Evolutionary conservation across 2,888 invertebrate species (phyloP).

Genomic region (Drosophila borborema): DNA sequence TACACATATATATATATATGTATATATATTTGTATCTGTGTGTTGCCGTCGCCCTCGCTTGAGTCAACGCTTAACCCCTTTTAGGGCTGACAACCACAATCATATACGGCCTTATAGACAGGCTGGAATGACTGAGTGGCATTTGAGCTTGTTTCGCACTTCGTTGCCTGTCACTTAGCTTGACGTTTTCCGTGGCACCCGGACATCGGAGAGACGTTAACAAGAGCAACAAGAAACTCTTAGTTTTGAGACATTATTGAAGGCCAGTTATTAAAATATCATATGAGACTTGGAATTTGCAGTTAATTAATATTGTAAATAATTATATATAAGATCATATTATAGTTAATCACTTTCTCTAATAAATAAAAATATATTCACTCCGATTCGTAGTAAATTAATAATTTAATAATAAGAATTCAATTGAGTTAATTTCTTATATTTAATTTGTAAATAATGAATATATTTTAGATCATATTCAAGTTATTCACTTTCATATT

Average conservation of each 20-base stretch:
- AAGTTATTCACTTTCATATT: too few species aligned
- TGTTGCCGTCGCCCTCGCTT: conserved; percentile 2
- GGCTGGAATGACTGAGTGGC: conserved; percentile 57
- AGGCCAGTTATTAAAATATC: background rate
- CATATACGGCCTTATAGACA: conserved; percentile 11
- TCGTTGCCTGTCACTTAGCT: conserved; percentile 42
- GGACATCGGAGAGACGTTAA: conserved; percentile 10
- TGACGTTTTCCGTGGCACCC: conserved; percentile 33
- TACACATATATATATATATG: background rate
- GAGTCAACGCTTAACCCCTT: conserved; percentile 66
- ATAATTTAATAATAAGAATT: too few species aligned
- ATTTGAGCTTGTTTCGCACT: conserved; percentile 74
- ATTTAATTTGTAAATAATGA: too few species aligned
- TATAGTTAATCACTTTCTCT: background rate
- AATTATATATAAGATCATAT: background rate
- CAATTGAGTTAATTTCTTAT: background rate
- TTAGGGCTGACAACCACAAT: conserved; percentile 37
- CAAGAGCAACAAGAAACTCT: conserved; percentile 1
- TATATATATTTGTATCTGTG: conserved; percentile 1
- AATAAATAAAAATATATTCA: too few species aligned
- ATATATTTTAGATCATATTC: too few species aligned
- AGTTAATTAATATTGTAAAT: background rate
- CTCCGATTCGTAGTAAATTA: too few species aligned
- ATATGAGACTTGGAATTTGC: background rate
- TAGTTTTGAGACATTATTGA: background rate